Evolutionary conservation across 2,888 invertebrate species (phyloP).

Genomic region (Tetragnatha montana): DNA sequence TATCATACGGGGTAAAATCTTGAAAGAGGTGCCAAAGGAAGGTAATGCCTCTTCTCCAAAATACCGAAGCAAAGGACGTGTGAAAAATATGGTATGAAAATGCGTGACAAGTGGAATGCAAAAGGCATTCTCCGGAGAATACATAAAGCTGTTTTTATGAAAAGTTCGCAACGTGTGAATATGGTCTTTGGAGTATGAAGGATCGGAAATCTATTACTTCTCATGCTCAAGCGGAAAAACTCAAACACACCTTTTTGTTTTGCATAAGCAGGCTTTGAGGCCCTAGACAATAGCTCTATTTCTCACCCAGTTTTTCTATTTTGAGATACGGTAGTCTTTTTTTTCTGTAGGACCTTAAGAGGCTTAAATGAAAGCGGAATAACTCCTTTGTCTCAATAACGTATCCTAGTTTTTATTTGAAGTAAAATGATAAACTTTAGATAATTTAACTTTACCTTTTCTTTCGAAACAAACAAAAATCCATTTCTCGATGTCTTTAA

Average conservation of each 20-base stretch:
- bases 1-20: slow-evolving; percentile 3
- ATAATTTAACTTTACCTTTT: too few species aligned
- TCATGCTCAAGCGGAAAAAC: background rate
- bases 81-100: slow-evolving; percentile 23
- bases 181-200: slow-evolving; percentile 1
- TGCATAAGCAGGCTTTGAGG: background rate
- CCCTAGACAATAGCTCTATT: background rate
- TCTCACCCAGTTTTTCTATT: background rate
- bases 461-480: too few species aligned
- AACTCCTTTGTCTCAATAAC: too few species aligned
- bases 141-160: slow-evolving; percentile 5
- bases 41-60: slow-evolving; percentile 21
- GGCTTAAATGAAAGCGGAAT: too few species aligned
- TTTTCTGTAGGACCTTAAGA: too few species aligned
- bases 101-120: slow-evolving; percentile 28
- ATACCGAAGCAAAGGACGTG: slow-evolving; percentile 11
- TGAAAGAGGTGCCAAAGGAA: background rate
- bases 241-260: background rate
- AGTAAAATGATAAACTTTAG: too few species aligned
- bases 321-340: background rate
- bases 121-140: slow-evolving; percentile 18
- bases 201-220: slow-evolving; percentile 19
- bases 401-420: too few species aligned
- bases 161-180: background rate
- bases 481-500: too few species aligned